phyloP scores from a whole-genome alignment of 1,140 invertebrate genomes.

The Heliothis subflexa region DNA sequence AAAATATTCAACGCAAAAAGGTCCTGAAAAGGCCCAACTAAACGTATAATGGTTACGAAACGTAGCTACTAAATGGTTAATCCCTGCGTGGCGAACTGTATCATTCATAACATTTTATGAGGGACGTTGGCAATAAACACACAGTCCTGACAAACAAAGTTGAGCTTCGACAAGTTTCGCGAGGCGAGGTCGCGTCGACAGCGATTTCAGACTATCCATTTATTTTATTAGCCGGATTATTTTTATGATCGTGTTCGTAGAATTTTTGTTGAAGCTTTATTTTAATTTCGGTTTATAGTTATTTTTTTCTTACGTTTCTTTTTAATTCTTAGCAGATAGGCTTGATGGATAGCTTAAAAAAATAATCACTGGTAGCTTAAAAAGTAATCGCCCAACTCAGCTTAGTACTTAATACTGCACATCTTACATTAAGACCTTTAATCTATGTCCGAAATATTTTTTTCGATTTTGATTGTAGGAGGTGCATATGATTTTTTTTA shows the following conservation, averaged over 20 bases:
- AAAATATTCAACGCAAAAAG: slow-evolving; percentile 48
- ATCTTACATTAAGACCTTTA: too few species aligned
- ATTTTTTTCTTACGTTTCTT: background rate
- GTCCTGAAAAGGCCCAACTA: slow-evolving; percentile 48
- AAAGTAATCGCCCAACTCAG: too few species aligned
- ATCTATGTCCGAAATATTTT: too few species aligned
- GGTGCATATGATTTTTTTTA: too few species aligned
- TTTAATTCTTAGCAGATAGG: background rate
- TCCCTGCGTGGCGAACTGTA: slow-evolving; percentile 56
- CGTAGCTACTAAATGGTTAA: slow-evolving; percentile 55
- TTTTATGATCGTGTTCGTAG: too few species aligned
- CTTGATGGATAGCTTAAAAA: too few species aligned
- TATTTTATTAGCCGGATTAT: background rate
- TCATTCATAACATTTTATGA: slow-evolving; percentile 72
- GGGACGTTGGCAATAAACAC: slow-evolving; percentile 61
- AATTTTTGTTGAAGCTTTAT: background rate
- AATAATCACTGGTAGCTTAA: too few species aligned
- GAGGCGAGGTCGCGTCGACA: slow-evolving; percentile 11
- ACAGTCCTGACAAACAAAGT: slow-evolving; percentile 58
- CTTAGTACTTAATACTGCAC: too few species aligned
- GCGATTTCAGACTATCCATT: background rate
- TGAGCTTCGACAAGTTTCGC: slow-evolving; percentile 52
- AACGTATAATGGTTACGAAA: slow-evolving; percentile 55
- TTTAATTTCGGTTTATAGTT: background rate
- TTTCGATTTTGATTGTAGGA: too few species aligned